These are phyloP conservation scores for Bimastos eiseni DNA, from an alignment of 2,888 invertebrate species.

Conservation along the genomic window DNA sequence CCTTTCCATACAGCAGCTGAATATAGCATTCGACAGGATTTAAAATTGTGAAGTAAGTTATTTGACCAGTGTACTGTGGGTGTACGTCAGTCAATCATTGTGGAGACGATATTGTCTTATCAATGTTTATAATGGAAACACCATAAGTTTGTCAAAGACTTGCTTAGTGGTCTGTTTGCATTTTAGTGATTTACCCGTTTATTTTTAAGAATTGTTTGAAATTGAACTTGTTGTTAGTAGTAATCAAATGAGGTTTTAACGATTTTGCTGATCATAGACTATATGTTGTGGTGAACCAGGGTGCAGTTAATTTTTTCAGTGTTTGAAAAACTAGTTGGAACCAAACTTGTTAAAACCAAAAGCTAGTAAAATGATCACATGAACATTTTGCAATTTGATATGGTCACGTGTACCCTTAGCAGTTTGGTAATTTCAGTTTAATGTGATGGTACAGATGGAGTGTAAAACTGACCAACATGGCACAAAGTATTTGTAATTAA, in stretches of 20 bases:
- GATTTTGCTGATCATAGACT: neutral
- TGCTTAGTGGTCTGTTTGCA: neutral
- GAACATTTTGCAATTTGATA: neutral
- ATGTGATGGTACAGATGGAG: neutral
- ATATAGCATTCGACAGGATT: neutral
- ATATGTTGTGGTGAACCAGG: neutral
- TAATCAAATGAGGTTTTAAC: neutral
- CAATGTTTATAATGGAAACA: neutral
- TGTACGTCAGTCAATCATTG: neutral
- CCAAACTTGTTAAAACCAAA: neutral
- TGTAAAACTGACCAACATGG: neutral
- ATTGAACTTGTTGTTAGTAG: neutral
- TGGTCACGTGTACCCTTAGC: neutral
- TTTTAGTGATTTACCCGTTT: neutral
- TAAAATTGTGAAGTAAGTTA: neutral
- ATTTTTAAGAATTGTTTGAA: neutral
- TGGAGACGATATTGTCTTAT: neutral
- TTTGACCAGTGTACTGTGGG: neutral
- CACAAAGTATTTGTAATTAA: no score
- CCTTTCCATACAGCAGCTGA: neutral
- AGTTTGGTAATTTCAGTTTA: neutral
- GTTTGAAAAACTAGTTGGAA: neutral
- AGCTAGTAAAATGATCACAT: constrained; percentile 2
- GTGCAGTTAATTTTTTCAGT: neutral
- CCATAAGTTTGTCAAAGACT: neutral